Conservation (phyloP, 2,797 vertebrate species). For the Rhabdophis nuchalis region DNA sequence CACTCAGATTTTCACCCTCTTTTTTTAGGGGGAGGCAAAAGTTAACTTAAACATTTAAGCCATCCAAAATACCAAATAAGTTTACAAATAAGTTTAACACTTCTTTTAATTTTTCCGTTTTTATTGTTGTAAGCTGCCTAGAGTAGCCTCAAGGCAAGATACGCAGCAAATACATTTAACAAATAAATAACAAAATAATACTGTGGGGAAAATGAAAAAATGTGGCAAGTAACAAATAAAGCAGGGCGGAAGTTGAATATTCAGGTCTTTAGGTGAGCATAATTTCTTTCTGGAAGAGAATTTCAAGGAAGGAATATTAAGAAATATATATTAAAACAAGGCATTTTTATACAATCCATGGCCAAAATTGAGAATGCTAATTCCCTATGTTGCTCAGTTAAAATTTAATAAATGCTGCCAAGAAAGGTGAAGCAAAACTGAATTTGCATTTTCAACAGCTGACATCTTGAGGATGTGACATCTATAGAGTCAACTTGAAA, state of each 20-base stretch:
- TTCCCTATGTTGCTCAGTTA: neutral
- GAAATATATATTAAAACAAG: neutral
- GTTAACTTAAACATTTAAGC: fast-evolving
- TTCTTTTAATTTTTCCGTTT: neutral
- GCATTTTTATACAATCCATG: neutral
- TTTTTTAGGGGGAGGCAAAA: no score
- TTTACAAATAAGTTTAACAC: neutral
- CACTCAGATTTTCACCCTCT: no score
- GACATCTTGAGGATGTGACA: neutral
- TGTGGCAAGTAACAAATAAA: neutral
- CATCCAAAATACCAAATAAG: neutral
- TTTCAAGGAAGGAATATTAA: neutral
- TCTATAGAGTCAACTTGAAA: neutral
- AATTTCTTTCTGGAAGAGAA: neutral
- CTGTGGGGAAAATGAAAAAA: neutral
- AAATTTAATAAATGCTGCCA: neutral
- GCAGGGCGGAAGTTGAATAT: neutral
- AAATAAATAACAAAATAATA: neutral
- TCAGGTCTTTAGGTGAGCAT: neutral
- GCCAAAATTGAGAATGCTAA: neutral
- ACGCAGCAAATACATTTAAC: neutral
- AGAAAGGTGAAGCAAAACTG: neutral
- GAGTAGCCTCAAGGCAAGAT: neutral
- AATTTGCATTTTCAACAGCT: neutral
- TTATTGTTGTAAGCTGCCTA: neutral